Percentiles rank a stretch among this genome's conserved stretches.
Evolutionary conservation across 2,797 vertebrate genomes (phyloP).

Genomic region (Darevskia mixta): DNA sequence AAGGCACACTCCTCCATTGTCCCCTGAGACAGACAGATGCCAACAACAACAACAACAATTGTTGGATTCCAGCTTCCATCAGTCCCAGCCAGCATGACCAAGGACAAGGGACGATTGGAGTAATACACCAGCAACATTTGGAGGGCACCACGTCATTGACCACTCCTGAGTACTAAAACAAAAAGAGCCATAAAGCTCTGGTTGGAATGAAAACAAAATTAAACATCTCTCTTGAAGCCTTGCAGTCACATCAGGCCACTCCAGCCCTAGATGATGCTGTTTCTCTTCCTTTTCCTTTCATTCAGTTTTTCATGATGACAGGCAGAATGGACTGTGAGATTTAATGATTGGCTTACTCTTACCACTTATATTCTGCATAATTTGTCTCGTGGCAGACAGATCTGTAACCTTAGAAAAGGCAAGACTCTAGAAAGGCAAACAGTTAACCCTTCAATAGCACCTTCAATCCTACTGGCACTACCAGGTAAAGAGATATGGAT

Average conservation of each 20-base stretch:
- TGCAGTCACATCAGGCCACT: conserved; percentile 23
- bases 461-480: conserved; percentile 70
- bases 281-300: conserved; percentile 51
- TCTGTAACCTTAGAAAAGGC: conserved; percentile 71
- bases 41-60: too few relatives aligned
- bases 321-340: conserved; percentile 52
- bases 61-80: too few relatives aligned
- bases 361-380: conserved; percentile 72
- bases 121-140: too few relatives aligned
- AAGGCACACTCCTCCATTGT: too few relatives aligned
- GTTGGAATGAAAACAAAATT: conserved; percentile 19
- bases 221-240: not conserved
- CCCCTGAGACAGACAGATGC: too few relatives aligned
- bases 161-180: not conserved
- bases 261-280: conserved; percentile 7
- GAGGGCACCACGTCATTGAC: too few relatives aligned
- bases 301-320: conserved; percentile 60
- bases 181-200: not conserved
- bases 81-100: too few relatives aligned
- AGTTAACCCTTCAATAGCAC: conserved; percentile 69
- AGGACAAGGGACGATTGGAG: too few relatives aligned
- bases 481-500: conserved; percentile 66
- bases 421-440: conserved; percentile 39
- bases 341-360: conserved; percentile 57
- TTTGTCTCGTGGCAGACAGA: conserved; percentile 70